phyloP scores from a whole-genome alignment of 1,140 invertebrate species.

The Fopius arisanus region DNA sequence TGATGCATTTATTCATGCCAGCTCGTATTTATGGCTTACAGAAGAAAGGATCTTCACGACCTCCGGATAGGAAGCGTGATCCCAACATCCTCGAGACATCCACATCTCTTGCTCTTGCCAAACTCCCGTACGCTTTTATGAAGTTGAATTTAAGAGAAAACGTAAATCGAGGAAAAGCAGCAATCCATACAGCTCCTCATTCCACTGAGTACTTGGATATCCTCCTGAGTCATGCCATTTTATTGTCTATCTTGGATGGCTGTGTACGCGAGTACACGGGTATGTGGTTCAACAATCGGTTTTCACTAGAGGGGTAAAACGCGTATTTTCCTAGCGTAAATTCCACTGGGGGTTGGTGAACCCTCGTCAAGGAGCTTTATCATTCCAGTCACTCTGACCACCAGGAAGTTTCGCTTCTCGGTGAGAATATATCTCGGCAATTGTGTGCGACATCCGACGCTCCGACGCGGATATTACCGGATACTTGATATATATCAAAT shows the following conservation, averaged over 20 bases:
- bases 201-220: neutral
- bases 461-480: neutral
- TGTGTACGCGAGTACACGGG: neutral
- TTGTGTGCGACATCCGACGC: conserved; percentile 3
- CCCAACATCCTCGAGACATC: conserved; percentile 4
- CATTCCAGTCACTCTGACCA: conserved; percentile 14
- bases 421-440: neutral
- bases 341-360: neutral
- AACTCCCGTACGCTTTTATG: neutral
- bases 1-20: conserved; percentile 58
- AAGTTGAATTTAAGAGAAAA: conserved; percentile 1
- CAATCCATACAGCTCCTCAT: conserved; percentile 1
- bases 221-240: conserved; percentile 1
- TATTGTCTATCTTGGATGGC: neutral
- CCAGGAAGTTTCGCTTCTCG: conserved; percentile 8
- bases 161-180: neutral
- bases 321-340: conserved; percentile 8
- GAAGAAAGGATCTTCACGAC: conserved; percentile 3
- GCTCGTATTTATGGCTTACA: conserved; percentile 49
- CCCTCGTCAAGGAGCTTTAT: conserved; percentile 22
- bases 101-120: neutral
- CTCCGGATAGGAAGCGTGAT: conserved; percentile 10
- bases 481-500: conserved; percentile 5
- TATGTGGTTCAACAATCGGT: neutral
- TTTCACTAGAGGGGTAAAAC: neutral